phyloP scores from a whole-genome alignment of 2,888 invertebrate species.

The Trachelus tabidus region DNA sequence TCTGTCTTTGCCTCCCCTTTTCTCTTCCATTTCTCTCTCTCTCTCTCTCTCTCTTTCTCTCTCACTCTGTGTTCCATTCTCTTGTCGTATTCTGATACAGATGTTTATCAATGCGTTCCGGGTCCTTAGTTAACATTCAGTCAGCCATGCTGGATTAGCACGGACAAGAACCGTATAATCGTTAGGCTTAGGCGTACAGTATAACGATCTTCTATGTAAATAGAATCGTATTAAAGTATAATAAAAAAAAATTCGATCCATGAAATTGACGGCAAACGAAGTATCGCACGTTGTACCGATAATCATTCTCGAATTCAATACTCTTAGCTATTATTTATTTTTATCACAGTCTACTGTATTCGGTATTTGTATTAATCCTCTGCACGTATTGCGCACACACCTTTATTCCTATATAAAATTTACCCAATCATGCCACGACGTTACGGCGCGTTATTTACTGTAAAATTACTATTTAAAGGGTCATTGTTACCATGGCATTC shows the following conservation, averaged over 20 bases:
- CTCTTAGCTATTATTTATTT: background rate
- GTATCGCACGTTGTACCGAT: background rate
- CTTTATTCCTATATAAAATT: background rate
- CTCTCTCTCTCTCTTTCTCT: background rate
- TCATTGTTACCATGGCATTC: conserved; percentile 17
- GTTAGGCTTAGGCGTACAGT: background rate
- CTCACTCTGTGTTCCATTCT: background rate
- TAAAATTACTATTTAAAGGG: conserved; percentile 30
- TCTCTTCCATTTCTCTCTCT: background rate
- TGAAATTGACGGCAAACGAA: conserved; percentile 16
- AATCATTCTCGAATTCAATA: background rate
- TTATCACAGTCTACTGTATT: background rate
- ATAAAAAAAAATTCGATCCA: conserved; percentile 21
- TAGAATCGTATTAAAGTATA: conserved; percentile 41
- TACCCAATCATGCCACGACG: background rate
- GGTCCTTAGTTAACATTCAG: conserved; percentile 3
- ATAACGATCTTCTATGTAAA: conserved; percentile 5
- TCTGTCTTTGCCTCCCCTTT: background rate
- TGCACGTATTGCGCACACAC: background rate
- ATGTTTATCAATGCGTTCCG: conserved; percentile 2
- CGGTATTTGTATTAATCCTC: background rate
- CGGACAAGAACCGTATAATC: background rate
- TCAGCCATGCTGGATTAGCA: background rate
- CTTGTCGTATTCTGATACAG: background rate
- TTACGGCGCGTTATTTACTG: conserved; percentile 17